phyloP scores from a whole-genome alignment of 2,113 vertebrate genomes.

The Hystrix brachyura region DNA sequence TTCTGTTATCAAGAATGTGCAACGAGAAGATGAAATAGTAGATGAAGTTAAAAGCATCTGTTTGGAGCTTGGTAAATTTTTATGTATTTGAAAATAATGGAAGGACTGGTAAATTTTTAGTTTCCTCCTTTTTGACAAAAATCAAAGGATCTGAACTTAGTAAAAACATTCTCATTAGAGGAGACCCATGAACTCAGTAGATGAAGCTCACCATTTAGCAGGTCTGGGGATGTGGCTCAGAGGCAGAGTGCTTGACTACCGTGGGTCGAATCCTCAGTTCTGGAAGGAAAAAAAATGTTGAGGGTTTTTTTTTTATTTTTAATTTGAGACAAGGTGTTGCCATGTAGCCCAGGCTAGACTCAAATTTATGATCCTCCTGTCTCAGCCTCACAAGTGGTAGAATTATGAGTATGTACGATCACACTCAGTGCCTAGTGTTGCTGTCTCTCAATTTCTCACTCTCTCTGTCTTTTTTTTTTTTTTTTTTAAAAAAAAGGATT shows the following conservation, averaged over 20 bases:
- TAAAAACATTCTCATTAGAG: conserved; percentile 28
- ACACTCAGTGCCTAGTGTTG: too few species aligned
- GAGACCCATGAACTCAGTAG: neutral
- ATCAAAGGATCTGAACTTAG: conserved; percentile 30
- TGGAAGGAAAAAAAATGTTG: neutral
- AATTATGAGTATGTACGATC: neutral
- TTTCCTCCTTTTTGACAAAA: neutral
- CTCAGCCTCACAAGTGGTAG: neutral
- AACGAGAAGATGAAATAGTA: conserved; percentile 55
- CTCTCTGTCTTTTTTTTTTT: neutral
- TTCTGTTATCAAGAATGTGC: neutral
- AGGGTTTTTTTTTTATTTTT: neutral
- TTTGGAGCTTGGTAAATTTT: conserved; percentile 28
- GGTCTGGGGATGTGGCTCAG: neutral
- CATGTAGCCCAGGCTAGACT: neutral
- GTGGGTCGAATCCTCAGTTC: too few species aligned
- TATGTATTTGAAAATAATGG: conserved; percentile 48
- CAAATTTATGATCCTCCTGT: neutral
- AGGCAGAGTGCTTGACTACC: neutral
- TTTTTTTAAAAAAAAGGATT: too few species aligned
- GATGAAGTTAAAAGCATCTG: neutral
- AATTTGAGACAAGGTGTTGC: neutral
- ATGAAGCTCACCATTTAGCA: neutral
- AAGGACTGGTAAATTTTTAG: conserved; percentile 13
- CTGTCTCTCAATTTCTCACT: too few species aligned